phyloP scores from a whole-genome alignment of 2,797 vertebrate genomes.

The Danio albolineatus region DNA sequence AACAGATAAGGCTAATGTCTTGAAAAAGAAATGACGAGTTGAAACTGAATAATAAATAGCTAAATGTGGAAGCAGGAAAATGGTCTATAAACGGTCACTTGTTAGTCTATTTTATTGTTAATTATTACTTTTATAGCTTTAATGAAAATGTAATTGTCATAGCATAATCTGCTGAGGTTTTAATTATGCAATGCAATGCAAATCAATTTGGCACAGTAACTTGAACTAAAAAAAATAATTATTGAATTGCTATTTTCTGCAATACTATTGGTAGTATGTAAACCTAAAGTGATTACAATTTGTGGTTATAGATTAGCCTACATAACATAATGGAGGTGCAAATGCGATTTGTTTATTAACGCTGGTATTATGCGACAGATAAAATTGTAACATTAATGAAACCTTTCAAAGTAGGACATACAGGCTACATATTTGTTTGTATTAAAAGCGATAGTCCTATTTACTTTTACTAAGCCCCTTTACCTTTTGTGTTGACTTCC shows the following conservation, averaged over 20 bases:
- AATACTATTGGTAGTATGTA: no score
- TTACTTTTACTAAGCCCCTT: not conserved
- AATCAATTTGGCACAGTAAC: not conserved
- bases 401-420: not conserved
- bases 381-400: not conserved
- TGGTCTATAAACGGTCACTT: no score
- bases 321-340: no score
- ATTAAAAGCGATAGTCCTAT: not conserved
- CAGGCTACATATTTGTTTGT: not conserved
- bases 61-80: not conserved
- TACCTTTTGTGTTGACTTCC: not conserved
- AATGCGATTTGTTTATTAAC: no score
- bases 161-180: not conserved
- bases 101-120: not conserved
- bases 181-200: not conserved
- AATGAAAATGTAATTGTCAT: not conserved
- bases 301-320: no score
- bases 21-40: conserved; percentile 24
- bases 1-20: conserved; percentile 12
- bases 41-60: not conserved
- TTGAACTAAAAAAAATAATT: not conserved
- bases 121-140: no score
- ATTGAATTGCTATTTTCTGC: no score
- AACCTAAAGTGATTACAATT: no score
- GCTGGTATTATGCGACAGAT: not conserved